These are phyloP conservation scores for Labia minor DNA, from an alignment of 2,888 invertebrate species.

Conservation along the genomic window DNA sequence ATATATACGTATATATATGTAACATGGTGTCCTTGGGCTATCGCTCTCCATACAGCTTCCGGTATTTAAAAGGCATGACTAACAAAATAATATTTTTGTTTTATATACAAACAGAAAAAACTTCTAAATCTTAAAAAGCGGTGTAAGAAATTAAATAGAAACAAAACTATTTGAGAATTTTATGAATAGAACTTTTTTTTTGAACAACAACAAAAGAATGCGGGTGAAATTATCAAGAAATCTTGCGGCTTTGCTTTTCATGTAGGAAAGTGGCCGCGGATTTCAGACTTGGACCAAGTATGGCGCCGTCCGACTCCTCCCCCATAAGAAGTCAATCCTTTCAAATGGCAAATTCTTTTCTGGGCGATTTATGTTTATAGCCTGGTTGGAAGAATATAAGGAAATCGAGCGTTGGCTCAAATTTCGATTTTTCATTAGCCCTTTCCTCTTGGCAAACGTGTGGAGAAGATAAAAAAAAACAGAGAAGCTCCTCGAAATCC, in stretches of 20 bases:
- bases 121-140: no score
- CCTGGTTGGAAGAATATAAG: background rate
- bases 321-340: conserved; percentile 3
- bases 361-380: conserved; percentile 2
- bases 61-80: no score
- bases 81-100: no score
- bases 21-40: no score
- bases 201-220: background rate
- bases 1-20: no score
- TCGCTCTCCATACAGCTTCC: no score
- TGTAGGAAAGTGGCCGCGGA: background rate
- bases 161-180: background rate
- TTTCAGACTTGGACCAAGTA: background rate
- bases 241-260: background rate
- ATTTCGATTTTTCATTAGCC: conserved; percentile 3
- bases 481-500: background rate
- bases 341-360: background rate
- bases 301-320: background rate
- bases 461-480: background rate
- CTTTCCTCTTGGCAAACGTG: background rate
- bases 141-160: background rate
- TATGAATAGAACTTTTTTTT: background rate
- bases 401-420: background rate
- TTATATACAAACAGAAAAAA: no score
- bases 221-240: background rate